Evolutionary conservation across 1,140 invertebrate species (phyloP).

Genomic region (Aphelenchoides besseyi): DNA sequence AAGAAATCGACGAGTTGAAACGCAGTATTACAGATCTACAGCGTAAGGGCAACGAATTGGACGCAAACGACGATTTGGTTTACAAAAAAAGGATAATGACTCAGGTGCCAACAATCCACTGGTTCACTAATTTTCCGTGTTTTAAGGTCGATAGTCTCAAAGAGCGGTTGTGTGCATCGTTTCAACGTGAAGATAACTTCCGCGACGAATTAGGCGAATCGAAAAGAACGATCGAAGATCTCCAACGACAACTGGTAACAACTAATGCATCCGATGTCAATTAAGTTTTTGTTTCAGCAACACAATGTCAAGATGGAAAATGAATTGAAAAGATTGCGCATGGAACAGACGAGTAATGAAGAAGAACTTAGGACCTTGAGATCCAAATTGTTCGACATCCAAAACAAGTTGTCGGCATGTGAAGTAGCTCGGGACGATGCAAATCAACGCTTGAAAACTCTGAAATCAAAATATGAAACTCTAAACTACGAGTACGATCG

Average conservation of each 20-base stretch:
- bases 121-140: neutral
- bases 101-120: too few relatives aligned
- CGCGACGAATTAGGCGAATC: neutral
- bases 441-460: neutral
- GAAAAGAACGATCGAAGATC: neutral
- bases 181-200: neutral
- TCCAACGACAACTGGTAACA: constrained; percentile 7
- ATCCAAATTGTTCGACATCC: neutral
- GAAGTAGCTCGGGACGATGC: neutral
- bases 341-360: neutral
- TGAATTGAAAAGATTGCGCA: neutral
- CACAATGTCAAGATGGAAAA: neutral
- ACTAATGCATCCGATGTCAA: neutral
- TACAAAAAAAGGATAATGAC: neutral
- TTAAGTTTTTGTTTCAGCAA: neutral
- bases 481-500: constrained; percentile 6
- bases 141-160: neutral
- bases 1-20: constrained; percentile 32
- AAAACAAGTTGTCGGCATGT: neutral
- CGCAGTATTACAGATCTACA: constrained; percentile 13
- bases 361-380: neutral
- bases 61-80: constrained; percentile 27
- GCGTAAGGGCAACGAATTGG: constrained; percentile 1
- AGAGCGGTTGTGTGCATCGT: neutral
- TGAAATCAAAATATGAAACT: neutral